These are phyloP conservation scores for Mormyrus iriodes DNA, from an alignment of 2,113 vertebrate genomes.

Conservation along the genomic window DNA sequence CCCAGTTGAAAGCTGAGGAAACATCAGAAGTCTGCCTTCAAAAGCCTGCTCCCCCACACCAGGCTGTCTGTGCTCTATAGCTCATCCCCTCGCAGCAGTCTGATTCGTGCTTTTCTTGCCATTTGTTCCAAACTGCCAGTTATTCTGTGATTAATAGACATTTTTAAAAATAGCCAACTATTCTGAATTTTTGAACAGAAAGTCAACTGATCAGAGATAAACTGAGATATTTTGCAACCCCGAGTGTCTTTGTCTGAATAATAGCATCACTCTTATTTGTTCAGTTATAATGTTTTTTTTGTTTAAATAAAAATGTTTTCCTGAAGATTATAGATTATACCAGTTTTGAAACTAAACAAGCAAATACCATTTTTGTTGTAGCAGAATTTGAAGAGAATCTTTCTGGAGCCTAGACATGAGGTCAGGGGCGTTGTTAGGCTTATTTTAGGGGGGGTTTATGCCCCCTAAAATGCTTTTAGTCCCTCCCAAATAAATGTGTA, in stretches of 20 bases:
- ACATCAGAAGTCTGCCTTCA: background rate
- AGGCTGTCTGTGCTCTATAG: background rate
- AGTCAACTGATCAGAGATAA: background rate
- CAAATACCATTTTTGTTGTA: background rate
- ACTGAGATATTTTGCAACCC: background rate
- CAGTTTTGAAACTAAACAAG: background rate
- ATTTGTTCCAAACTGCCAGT: background rate
- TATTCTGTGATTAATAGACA: background rate
- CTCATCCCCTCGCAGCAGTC: background rate
- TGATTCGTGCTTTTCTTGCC: background rate
- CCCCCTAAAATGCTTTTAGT: no score
- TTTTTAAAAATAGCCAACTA: background rate
- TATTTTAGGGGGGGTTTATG: no score
- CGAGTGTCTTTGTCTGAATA: background rate
- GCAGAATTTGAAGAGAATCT: background rate
- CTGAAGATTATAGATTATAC: background rate
- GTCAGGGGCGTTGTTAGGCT: no score
- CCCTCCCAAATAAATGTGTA: no score
- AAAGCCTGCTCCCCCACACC: background rate
- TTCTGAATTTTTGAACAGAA: background rate
- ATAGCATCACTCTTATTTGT: background rate
- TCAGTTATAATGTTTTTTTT: background rate
- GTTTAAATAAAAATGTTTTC: background rate
- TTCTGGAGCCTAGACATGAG: background rate
- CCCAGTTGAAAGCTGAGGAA: background rate